Evolutionary conservation across 2,888 invertebrate genomes (phyloP).

Genomic region (Chrysina gloriosa): DNA sequence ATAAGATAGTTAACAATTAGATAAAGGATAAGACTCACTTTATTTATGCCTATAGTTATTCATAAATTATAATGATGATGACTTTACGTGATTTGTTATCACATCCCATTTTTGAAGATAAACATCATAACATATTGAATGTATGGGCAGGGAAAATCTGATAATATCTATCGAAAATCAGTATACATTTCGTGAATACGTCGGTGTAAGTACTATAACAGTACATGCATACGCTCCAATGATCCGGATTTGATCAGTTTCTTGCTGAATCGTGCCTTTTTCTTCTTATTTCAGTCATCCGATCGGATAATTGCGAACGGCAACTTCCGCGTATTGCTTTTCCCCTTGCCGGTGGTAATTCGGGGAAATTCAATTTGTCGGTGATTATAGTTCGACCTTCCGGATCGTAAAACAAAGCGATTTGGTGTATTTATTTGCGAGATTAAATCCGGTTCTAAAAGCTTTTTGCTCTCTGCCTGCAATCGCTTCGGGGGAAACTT

Average conservation of each 20-base stretch:
- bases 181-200: no score
- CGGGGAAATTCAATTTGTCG: slow-evolving; percentile 21
- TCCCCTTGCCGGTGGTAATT: not conserved
- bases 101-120: no score
- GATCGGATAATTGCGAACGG: slow-evolving; percentile 9
- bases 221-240: no score
- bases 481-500: not conserved
- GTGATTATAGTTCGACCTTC: slow-evolving; percentile 26
- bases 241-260: not conserved
- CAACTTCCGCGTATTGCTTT: not conserved
- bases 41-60: no score
- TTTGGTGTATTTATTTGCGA: slow-evolving; percentile 19
- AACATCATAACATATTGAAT: no score
- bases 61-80: no score
- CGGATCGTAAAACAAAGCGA: slow-evolving; percentile 24
- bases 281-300: not conserved
- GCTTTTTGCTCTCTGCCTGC: slow-evolving; percentile 8
- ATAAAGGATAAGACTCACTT: no score
- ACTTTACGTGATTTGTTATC: no score
- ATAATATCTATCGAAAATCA: no score
- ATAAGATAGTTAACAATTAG: no score
- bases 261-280: not conserved
- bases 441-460: not conserved
- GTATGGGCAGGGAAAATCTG: no score
- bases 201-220: no score